These are phyloP conservation scores for Pseudonaja textilis DNA, from an alignment of 2,113 vertebrate species.

Conservation along the genomic window DNA sequence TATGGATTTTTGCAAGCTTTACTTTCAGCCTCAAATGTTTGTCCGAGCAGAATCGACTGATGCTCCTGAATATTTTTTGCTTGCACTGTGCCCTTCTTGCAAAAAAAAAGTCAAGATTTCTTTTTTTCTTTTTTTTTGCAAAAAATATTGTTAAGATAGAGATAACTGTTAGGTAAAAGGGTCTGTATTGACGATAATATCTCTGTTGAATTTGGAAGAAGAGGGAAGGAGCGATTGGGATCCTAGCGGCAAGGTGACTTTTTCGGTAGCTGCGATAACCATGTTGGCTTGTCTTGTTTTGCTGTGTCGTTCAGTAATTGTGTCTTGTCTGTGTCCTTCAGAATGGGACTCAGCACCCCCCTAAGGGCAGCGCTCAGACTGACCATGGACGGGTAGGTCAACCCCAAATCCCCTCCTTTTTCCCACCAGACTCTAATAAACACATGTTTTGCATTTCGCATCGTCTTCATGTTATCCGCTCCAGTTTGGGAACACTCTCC, in stretches of 20 bases:
- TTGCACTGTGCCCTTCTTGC: background rate
- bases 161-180: background rate
- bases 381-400: slow-evolving; percentile 87
- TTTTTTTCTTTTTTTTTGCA: too few relatives aligned
- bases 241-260: background rate
- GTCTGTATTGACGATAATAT: background rate
- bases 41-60: background rate
- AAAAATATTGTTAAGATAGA: too few relatives aligned
- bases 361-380: slow-evolving; percentile 80
- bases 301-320: slow-evolving; percentile 50
- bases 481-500: background rate
- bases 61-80: background rate
- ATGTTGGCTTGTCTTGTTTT: slow-evolving; percentile 34
- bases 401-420: slow-evolving; percentile 36
- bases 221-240: too few relatives aligned
- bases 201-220: background rate
- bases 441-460: slow-evolving; percentile 11
- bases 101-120: background rate
- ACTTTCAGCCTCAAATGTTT: background rate
- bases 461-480: slow-evolving; percentile 1
- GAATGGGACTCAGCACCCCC: slow-evolving; percentile 69
- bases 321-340: slow-evolving; percentile 66
- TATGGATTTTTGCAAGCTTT: background rate
- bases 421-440: background rate
- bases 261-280: background rate